Evolutionary conservation across 2,797 vertebrate genomes (phyloP).

Genomic region (Tragelaphus oryx): DNA sequence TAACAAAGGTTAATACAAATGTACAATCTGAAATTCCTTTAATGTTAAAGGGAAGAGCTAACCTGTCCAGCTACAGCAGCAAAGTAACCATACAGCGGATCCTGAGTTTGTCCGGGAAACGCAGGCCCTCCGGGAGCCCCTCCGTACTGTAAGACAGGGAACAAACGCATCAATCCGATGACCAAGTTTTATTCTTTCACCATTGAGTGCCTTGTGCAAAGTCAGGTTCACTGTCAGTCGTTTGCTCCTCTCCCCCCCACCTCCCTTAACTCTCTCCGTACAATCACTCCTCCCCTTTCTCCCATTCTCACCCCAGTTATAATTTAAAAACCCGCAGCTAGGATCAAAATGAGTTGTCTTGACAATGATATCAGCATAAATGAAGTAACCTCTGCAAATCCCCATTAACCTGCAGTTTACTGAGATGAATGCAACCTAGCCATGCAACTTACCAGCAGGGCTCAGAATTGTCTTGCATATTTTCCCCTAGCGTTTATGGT

Average conservation of each 20-base stretch:
- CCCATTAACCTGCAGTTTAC: background rate
- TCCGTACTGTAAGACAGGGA: conserved; percentile 78
- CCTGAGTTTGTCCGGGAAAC: conserved; percentile 87
- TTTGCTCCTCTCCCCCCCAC: background rate
- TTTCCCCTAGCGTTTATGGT: background rate
- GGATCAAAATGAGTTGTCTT: background rate
- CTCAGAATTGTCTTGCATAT: background rate
- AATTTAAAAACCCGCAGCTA: background rate
- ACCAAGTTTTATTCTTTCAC: background rate
- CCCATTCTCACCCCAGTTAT: background rate
- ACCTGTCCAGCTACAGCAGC: conserved; percentile 93
- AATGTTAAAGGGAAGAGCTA: conserved; percentile 11
- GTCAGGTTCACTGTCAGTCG: background rate
- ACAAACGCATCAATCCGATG: background rate
- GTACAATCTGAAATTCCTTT: conserved; percentile 76
- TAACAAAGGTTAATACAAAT: background rate
- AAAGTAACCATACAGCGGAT: conserved; percentile 94
- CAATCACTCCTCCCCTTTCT: background rate
- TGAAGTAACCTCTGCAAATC: background rate
- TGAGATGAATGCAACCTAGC: background rate
- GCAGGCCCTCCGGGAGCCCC: conserved; percentile 84
- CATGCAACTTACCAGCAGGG: background rate
- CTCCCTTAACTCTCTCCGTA: background rate
- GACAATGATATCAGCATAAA: background rate
- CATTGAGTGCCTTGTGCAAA: background rate